These are phyloP conservation scores for Anolis carolinensis DNA, from an alignment of 2,113 vertebrate species.

Conservation along the genomic window DNA sequence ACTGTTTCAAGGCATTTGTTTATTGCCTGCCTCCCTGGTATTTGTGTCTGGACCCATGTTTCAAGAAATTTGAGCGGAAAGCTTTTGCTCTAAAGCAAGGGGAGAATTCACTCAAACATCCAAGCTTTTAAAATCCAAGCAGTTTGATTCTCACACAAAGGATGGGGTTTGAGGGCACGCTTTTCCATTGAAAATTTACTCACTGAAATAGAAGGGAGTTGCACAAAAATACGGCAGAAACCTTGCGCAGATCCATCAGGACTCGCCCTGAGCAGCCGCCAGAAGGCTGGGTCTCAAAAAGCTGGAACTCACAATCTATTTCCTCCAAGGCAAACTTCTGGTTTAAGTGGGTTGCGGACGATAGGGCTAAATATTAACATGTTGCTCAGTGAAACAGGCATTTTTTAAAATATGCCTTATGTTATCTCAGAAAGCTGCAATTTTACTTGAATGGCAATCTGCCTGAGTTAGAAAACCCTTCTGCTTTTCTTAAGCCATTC, in stretches of 20 bases:
- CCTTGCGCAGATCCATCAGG: neutral
- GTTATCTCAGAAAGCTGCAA: neutral
- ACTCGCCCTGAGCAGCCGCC: neutral
- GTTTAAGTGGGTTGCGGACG: neutral
- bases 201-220: constrained; percentile 7
- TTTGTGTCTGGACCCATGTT: neutral
- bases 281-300: neutral
- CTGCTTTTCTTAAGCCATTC: neutral
- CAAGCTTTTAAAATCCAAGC: neutral
- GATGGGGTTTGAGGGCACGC: neutral
- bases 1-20: neutral
- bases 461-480: neutral
- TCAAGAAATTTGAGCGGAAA: neutral
- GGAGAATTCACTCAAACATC: neutral
- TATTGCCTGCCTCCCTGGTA: neutral
- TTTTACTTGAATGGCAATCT: neutral
- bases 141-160: neutral
- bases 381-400: neutral
- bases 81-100: neutral
- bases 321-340: neutral
- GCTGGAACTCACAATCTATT: neutral
- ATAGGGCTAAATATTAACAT: neutral
- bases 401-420: neutral
- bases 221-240: neutral
- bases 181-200: neutral